Evolutionary conservation across 2,113 vertebrate species (phyloP).

Genomic region (Aspiorhynchus laticeps): DNA sequence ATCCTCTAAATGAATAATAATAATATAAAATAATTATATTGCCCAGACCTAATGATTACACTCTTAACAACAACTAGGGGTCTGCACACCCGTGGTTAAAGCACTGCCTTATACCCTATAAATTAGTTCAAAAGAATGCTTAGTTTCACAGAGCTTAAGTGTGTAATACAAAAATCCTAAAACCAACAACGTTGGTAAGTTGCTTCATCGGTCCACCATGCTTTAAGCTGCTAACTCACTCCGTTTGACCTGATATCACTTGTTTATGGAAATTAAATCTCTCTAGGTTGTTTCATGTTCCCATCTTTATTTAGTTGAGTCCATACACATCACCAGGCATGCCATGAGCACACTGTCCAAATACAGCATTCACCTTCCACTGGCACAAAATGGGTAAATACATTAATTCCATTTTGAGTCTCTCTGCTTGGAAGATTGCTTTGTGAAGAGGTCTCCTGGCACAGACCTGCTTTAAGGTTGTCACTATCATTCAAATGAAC

Average conservation of each 20-base stretch:
- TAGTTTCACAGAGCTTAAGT: background rate
- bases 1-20: background rate
- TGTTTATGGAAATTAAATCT: conserved; percentile 44
- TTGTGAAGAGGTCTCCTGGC: conserved; percentile 39
- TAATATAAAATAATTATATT: background rate
- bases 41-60: background rate
- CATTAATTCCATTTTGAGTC: conserved; percentile 31
- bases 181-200: conserved; percentile 32
- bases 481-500: conserved; percentile 36
- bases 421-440: conserved; percentile 36
- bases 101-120: too few species aligned
- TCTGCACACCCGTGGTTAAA: background rate
- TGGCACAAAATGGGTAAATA: conserved; percentile 38
- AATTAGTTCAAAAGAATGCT: background rate
- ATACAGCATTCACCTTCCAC: conserved; percentile 5
- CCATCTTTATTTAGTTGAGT: conserved; percentile 37
- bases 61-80: background rate
- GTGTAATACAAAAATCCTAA: background rate
- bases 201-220: background rate
- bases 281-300: conserved; percentile 7
- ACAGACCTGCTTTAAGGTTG: conserved; percentile 37
- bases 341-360: background rate
- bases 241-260: conserved; percentile 37
- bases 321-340: conserved; percentile 4
- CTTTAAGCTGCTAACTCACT: conserved; percentile 24